Evolutionary conservation across 2,888 invertebrate species (phyloP), one percentile per base, ranked within the genome.

Genomic region (Cantharis lateralis): DNA sequence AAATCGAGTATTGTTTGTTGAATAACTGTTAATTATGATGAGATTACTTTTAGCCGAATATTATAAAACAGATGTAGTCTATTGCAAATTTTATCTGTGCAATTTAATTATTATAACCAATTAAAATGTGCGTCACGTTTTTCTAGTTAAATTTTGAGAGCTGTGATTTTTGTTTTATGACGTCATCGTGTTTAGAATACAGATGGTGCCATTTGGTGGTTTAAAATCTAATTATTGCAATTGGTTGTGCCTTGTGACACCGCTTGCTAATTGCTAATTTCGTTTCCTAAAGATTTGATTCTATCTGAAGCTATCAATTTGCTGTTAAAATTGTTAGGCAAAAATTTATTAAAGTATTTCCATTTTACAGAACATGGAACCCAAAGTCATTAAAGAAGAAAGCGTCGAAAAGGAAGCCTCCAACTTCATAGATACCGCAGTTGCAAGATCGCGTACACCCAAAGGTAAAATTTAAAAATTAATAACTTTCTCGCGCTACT

Each of bases 321-420:
- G 9, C 11, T 28, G 32, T 68, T 71, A 75, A 71, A 71, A 68
- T 62, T 48, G 68, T 73, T 73, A 62, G 15, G 0, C 20, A 64
- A 64, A 64, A 64, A 64, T 11, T 74, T 70, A 32, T 75, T 68
- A 70, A 26, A 15, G 70, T 10, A 68, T 75, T 70, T 73, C 15
- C 64, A 71, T 81, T 75, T 87, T 86, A 62, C 87, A 91, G 91
- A 90, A 89, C 84, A 91, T 91, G 89, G 91, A 91, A 87, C 90
- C 91, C 73, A 91, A 91, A 87, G 86, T 90, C 80, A 91, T 91
- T 84, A 91, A 91, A 87, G 91, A 91, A 86, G 91, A 91, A 87
- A 88, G 88, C 77, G 89, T 89, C 62, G 91, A 91, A 77, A 91
- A 91, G 85, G 91, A 91, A 62, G 74, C 80, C 10, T 74, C 78